phyloP scores from a whole-genome alignment of 2,113 vertebrate genomes.

The Syngnathus scovelli region DNA sequence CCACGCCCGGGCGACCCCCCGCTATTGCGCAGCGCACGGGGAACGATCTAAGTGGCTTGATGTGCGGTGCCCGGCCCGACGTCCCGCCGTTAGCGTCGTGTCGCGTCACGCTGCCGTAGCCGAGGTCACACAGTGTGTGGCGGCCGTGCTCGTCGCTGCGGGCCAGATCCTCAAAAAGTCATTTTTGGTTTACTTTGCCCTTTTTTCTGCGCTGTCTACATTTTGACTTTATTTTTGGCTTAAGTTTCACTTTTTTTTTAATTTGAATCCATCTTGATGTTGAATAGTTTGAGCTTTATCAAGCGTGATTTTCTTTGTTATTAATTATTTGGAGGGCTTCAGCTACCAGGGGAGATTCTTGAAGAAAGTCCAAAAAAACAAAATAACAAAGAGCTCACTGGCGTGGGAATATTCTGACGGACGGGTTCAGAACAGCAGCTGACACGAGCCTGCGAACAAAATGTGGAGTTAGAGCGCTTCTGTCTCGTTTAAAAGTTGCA shows the following conservation, averaged over 20 bases:
- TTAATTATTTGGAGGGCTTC: too few relatives aligned
- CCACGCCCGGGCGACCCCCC: too few relatives aligned
- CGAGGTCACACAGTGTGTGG: neutral
- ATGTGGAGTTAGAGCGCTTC: neutral
- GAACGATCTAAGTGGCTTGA: too few relatives aligned
- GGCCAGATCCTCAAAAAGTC: neutral
- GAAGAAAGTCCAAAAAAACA: conserved; percentile 35
- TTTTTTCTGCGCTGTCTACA: neutral
- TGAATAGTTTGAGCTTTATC: too few relatives aligned
- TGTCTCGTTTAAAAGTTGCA: neutral
- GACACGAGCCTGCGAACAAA: neutral
- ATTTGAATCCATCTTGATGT: too few relatives aligned
- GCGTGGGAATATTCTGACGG: conserved; percentile 12
- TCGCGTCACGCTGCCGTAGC: neutral
- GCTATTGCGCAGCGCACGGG: too few relatives aligned
- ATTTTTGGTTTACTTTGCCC: neutral
- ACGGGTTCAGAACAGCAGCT: neutral
- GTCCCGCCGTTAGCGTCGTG: too few relatives aligned
- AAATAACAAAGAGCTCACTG: conserved; percentile 36
- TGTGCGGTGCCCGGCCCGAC: too few relatives aligned
- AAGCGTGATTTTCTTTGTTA: too few relatives aligned
- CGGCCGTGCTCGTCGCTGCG: too few relatives aligned
- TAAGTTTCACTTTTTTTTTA: too few relatives aligned
- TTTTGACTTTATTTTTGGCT: too few relatives aligned
- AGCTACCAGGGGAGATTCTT: neutral